phyloP scores from a whole-genome alignment of 2,797 vertebrate genomes.

The Merluccius polli region DNA sequence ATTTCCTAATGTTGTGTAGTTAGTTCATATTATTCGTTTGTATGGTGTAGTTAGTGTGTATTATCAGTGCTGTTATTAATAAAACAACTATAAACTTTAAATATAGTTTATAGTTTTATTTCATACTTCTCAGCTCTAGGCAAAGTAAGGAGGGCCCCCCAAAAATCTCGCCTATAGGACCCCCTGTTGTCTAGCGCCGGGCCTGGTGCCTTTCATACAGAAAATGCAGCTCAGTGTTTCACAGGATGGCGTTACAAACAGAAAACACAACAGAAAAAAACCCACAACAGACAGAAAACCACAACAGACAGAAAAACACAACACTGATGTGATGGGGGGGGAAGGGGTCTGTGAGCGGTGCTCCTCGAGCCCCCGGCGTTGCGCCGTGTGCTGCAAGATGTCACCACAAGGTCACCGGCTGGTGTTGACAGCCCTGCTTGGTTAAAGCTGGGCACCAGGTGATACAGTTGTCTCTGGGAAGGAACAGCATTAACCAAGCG shows the following conservation, averaged over 20 bases:
- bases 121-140: too few relatives aligned
- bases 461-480: slow-evolving; percentile 59
- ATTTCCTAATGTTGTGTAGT: neutral
- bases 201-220: too few relatives aligned
- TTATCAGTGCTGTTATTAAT: neutral
- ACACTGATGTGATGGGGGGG: neutral
- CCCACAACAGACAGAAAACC: too few relatives aligned
- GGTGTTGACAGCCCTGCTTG: neutral
- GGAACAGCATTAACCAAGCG: slow-evolving; percentile 68
- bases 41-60: neutral
- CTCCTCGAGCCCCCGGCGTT: neutral
- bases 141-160: too few relatives aligned
- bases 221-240: too few relatives aligned
- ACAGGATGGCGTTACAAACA: too few relatives aligned
- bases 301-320: too few relatives aligned
- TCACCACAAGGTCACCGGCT: slow-evolving; percentile 5
- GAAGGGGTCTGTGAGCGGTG: slow-evolving; percentile 12
- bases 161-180: too few relatives aligned
- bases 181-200: too few relatives aligned
- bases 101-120: too few relatives aligned
- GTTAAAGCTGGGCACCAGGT: slow-evolving; percentile 5
- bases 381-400: neutral
- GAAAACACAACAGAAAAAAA: too few relatives aligned
- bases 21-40: neutral
- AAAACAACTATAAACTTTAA: too few relatives aligned